A percentile compares a stretch with the other conserved stretches of the same genome.
Conservation (phyloP, 2,888 invertebrate species). For the Spilosoma lubricipeda region DNA sequence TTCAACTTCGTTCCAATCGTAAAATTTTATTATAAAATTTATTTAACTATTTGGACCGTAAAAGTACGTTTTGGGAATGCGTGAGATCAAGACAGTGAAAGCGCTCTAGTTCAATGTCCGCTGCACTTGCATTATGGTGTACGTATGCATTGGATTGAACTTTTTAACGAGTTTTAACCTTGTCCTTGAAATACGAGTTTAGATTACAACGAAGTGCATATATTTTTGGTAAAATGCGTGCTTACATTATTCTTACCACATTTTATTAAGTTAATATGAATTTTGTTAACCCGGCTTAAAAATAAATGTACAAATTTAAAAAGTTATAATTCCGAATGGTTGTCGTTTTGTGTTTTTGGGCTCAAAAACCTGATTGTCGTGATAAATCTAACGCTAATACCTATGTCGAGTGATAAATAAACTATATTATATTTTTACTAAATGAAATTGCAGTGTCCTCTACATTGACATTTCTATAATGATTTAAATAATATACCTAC, state of each 20-base stretch:
- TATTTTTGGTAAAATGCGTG: slow-evolving; percentile 49
- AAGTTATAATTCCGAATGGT: neutral
- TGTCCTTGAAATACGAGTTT: slow-evolving; percentile 85
- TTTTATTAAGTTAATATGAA: slow-evolving; percentile 39
- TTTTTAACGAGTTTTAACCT: slow-evolving; percentile 78
- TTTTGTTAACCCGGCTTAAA: slow-evolving; percentile 38
- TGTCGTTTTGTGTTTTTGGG: neutral
- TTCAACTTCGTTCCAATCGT: neutral
- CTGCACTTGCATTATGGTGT: slow-evolving; percentile 78
- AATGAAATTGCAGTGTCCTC: too few species aligned
- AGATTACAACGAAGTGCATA: slow-evolving; percentile 75
- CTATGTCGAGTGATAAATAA: neutral
- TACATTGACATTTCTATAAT: too few species aligned
- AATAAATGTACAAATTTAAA: slow-evolving; percentile 27
- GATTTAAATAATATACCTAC: too few species aligned
- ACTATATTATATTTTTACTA: too few species aligned
- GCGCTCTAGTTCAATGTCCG: slow-evolving; percentile 54
- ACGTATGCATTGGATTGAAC: slow-evolving; percentile 79
- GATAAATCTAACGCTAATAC: neutral
- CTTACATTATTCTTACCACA: slow-evolving; percentile 45
- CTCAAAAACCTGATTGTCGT: neutral
- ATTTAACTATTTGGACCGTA: neutral
- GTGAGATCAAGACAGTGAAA: slow-evolving; percentile 43
- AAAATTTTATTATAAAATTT: neutral
- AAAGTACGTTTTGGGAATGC: neutral